These are phyloP conservation scores for Plodia interpunctella DNA, from an alignment of 1,140 invertebrate genomes.

Conservation along the genomic window DNA sequence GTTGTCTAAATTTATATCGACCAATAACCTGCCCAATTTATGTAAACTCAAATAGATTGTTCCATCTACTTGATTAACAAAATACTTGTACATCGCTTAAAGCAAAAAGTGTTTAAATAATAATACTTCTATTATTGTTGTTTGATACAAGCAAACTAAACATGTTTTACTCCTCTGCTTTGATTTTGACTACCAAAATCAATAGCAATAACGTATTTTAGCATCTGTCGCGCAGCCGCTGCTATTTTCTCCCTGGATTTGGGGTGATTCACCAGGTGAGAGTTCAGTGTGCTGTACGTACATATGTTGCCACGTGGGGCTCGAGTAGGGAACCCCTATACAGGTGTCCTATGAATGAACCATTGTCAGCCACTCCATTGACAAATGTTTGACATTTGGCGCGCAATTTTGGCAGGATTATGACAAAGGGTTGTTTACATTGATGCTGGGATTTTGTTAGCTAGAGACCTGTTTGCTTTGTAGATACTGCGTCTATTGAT, in stretches of 20 bases:
- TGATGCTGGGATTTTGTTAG: slow-evolving; percentile 15
- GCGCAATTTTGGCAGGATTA: slow-evolving; percentile 57
- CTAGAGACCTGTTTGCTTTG: neutral
- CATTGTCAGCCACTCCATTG: slow-evolving; percentile 61
- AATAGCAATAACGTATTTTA: slow-evolving; percentile 69
- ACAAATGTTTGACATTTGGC: slow-evolving; percentile 62
- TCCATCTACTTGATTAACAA: too few relatives aligned
- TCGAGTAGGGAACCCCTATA: slow-evolving; percentile 45
- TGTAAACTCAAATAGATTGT: too few relatives aligned
- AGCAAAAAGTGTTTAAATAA: too few relatives aligned
- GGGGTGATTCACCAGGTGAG: slow-evolving; percentile 71
- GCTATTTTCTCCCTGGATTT: slow-evolving; percentile 44
- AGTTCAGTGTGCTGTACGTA: slow-evolving; percentile 29
- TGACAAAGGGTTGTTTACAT: slow-evolving; percentile 38
- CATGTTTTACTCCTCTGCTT: too few relatives aligned
- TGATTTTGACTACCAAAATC: neutral
- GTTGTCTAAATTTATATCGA: too few relatives aligned
- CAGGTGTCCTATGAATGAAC: slow-evolving; percentile 67
- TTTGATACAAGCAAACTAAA: too few relatives aligned
- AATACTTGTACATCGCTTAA: too few relatives aligned
- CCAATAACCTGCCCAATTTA: too few relatives aligned
- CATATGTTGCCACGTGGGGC: slow-evolving; percentile 67
- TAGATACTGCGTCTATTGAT: neutral
- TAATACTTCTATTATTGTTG: too few relatives aligned
- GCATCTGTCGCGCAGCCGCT: slow-evolving; percentile 74